Evolutionary conservation across 2,888 invertebrate genomes (phyloP), one percentile per base, ranked within the genome.

Genomic region (Cryptocephalus primarius): DNA sequence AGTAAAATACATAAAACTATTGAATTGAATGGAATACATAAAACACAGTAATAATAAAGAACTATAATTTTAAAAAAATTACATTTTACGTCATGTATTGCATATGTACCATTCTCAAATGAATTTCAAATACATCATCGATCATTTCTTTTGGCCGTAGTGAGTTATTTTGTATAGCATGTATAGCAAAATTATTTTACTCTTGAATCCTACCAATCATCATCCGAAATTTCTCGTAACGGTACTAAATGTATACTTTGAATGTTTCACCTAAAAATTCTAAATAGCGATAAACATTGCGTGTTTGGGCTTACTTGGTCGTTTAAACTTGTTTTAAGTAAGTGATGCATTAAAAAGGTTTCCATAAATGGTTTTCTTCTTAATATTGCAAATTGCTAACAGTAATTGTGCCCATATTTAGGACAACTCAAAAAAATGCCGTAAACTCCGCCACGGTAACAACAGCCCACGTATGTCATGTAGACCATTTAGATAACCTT

Each of bases 241-340:
- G 41, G 41, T 22, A 41, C 41, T 8, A 41, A 41, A 41, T 41
- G 41, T n/a, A n/a, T 41, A 22, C 14, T 41, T 41, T 41, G 41
- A 41, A 41, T 13, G 32, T n/a, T 42, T 42, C 33, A 33, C 33
- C 42, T 33, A 42, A 42, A 42, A 33, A 12, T 13, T 42, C 12
- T 42, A 42, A 9, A 42, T 42, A 42, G 42, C 33, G 42, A 12
- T 33, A 33, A 4, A 42, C 33, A 33, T 32, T 1, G 10, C 12
- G 3, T 33, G 42, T 42, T 42, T 33, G 42, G 11, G 42, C 33
- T 11, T 33, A 32, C 33, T 42, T 32, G 42, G 42, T 32, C 42
- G 2, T 42, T 42, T 42, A 33, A 33, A 42, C 11, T 13, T 1
- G 32, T 42, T 42, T 42, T 9, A 42, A 31, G 42, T 13, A 42